phyloP scores from a whole-genome alignment of 1,140 invertebrate species.

The Schlechtendalia chinensis region DNA sequence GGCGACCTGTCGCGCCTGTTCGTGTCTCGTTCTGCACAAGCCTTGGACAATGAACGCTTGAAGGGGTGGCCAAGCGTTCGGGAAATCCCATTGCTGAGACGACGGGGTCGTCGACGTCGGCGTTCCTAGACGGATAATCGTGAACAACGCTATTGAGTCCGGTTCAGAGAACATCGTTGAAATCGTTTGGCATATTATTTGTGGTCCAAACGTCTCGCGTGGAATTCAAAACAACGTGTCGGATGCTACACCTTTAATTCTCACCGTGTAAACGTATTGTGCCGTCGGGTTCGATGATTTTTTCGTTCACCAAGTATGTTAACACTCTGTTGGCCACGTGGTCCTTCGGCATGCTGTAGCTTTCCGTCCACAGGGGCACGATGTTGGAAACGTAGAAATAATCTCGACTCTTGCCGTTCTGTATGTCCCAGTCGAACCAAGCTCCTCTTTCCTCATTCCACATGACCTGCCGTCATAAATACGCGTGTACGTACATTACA shows the following conservation, averaged over 20 bases:
- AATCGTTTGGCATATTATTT: no score
- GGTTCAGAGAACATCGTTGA: no score
- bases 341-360: constrained; percentile 55
- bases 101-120: constrained; percentile 69
- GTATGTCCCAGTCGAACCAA: constrained; percentile 74
- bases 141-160: background rate
- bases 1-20: constrained; percentile 59
- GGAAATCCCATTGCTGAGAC: constrained; percentile 86
- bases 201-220: no score
- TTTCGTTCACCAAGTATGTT: constrained; percentile 60
- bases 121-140: constrained; percentile 59
- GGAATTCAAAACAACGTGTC: background rate
- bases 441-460: constrained; percentile 69
- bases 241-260: background rate
- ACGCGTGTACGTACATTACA: constrained; percentile 16
- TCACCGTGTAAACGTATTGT: constrained; percentile 46
- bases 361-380: constrained; percentile 69
- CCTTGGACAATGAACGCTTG: constrained; percentile 67
- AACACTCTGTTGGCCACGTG: constrained; percentile 56
- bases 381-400: constrained; percentile 75
- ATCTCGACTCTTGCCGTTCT: constrained; percentile 55
- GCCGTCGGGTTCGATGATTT: constrained; percentile 56
- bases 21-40: constrained; percentile 59
- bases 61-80: constrained; percentile 82
- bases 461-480: constrained; percentile 60